Conservation (phyloP, 2,113 vertebrate genomes). For the Laticauda colubrina region DNA sequence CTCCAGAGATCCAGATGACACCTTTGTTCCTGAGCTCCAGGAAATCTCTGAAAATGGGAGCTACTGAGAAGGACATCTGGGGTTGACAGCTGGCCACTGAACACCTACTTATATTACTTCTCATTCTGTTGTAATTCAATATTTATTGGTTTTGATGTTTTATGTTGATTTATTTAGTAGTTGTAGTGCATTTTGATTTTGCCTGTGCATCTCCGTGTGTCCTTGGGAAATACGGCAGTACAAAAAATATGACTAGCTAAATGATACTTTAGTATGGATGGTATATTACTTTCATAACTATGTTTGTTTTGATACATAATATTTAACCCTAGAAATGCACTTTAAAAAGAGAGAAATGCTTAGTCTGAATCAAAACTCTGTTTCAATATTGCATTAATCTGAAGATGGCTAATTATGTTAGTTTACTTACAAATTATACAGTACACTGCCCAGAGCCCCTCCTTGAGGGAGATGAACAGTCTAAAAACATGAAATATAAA, state of each 20-base stretch:
- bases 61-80: neutral
- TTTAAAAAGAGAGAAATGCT: neutral
- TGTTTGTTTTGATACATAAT: neutral
- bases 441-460: neutral
- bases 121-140: neutral
- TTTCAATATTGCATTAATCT: neutral
- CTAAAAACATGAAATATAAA: neutral
- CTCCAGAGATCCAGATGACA: neutral
- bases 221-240: neutral
- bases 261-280: neutral
- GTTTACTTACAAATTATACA: neutral
- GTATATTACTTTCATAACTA: neutral
- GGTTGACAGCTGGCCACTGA: neutral
- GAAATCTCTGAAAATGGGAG: neutral
- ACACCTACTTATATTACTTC: neutral
- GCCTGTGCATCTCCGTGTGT: neutral
- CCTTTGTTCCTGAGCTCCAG: neutral
- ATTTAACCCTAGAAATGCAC: neutral
- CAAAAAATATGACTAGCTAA: neutral
- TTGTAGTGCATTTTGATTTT: neutral
- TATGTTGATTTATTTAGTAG: neutral
- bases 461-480: neutral
- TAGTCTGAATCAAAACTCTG: neutral
- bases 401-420: neutral
- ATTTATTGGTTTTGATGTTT: neutral